A percentile compares a stretch with the other conserved stretches of the same genome.
phyloP scores from a whole-genome alignment of 2,888 invertebrate species.

The Andrena bucephala region DNA sequence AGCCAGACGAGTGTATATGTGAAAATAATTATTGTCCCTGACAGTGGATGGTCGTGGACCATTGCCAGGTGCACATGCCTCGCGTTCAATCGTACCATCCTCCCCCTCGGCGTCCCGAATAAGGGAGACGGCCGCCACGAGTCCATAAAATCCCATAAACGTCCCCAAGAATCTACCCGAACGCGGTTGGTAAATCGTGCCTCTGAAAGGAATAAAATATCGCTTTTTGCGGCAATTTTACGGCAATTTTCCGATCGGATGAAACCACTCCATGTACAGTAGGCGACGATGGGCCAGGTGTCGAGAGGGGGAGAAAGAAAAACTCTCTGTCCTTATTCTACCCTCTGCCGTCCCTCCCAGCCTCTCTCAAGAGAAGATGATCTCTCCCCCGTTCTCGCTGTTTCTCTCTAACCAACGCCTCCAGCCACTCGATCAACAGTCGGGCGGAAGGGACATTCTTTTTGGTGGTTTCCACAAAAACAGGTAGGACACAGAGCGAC shows the following conservation, averaged over 20 bases:
- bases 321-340: slow-evolving; percentile 16
- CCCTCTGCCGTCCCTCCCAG: not conserved
- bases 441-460: slow-evolving; percentile 53
- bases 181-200: slow-evolving; percentile 58
- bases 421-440: slow-evolving; percentile 57
- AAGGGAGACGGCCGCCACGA: slow-evolving; percentile 60
- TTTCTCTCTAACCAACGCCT: slow-evolving; percentile 22
- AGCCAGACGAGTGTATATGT: not conserved
- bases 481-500: slow-evolving; percentile 52
- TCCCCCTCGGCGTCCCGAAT: slow-evolving; percentile 27
- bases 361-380: not conserved
- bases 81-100: slow-evolving; percentile 19
- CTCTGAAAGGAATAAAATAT: slow-evolving; percentile 82
- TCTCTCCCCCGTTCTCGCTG: not conserved
- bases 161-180: slow-evolving; percentile 64
- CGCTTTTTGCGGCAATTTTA: slow-evolving; percentile 83
- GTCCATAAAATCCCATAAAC: slow-evolving; percentile 80
- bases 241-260: slow-evolving; percentile 84
- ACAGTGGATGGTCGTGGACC: slow-evolving; percentile 20
- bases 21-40: slow-evolving; percentile 21
- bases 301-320: slow-evolving; percentile 29
- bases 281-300: slow-evolving; percentile 60
- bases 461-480: slow-evolving; percentile 72
- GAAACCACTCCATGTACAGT: slow-evolving; percentile 65
- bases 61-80: slow-evolving; percentile 55